Evolutionary conservation across 64 coral and sea anemone genomes (phyloP).

Genomic region (Stichodactyla mertensii): DNA sequence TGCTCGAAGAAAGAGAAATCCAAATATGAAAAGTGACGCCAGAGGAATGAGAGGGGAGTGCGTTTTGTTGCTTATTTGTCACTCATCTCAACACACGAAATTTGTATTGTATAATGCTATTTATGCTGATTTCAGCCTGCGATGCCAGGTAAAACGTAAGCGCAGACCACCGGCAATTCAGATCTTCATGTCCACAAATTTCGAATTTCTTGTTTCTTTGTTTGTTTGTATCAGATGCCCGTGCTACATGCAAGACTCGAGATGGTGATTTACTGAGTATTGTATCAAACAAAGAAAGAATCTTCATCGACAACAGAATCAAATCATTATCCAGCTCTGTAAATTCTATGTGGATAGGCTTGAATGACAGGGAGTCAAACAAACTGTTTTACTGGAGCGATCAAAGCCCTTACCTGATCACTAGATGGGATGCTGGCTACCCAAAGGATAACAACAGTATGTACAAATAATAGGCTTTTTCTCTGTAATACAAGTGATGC

Average conservation of each 20-base stretch:
- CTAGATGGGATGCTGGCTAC: slow-evolving; percentile 62
- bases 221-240: slow-evolving; percentile 48
- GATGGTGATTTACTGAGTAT: slow-evolving; percentile 79
- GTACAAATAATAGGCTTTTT: not conserved
- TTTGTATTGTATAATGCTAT: too few species aligned
- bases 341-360: slow-evolving; percentile 67
- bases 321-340: slow-evolving; percentile 49
- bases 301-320: slow-evolving; percentile 59
- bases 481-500: not conserved
- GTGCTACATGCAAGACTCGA: slow-evolving; percentile 52
- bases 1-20: too few species aligned
- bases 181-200: too few species aligned
- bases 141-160: too few species aligned
- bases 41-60: too few species aligned
- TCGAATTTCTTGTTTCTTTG: not conserved
- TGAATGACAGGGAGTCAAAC: slow-evolving; percentile 66
- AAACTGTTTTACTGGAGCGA: slow-evolving; percentile 80
- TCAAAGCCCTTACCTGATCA: slow-evolving; percentile 47
- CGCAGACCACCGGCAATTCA: too few species aligned
- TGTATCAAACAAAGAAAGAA: slow-evolving; percentile 45
- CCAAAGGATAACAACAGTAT: slow-evolving; percentile 41
- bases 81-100: too few species aligned
- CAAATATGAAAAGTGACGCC: too few species aligned
- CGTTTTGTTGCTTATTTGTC: too few species aligned
- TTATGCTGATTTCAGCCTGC: too few species aligned